Evolutionary conservation across 2,113 vertebrate species (phyloP), one percentile per base, ranked within the genome.

Genomic region (Rattus rattus): DNA sequence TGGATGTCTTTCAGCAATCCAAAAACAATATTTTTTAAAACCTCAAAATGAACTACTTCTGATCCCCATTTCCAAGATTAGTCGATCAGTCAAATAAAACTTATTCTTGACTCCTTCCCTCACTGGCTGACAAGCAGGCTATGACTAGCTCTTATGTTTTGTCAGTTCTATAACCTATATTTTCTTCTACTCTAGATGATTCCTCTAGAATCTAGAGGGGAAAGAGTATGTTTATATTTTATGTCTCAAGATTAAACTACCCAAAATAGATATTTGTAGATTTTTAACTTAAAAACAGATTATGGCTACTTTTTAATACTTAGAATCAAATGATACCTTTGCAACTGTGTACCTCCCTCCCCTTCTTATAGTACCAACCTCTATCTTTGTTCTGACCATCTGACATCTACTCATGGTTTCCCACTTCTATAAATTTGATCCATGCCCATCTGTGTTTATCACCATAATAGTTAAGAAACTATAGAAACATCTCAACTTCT

Each of bases 401-500:
- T 77, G 20, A 43, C 28, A 56, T 87, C 94, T 88, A 95, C 80
- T 63, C 43, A 88, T 33, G 81, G 75, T 94, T 80, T 90, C 36
- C 39, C 47, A 84, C 47, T 63, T 96, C 36, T 69, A 61, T 75
- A 49, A 88, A 95, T 73, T 91, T 92, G 36, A 83, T 54, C 17
- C 7, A 12, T 52, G n/a, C 80, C 43, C 36, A n/a, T 90, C 47
- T 79, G 49, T 83, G 47, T 91, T 90, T 84, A 88, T 79, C 61
- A 93, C 11, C 83, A 86, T 56, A 9, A 76, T 52, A 90, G 73
- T 76, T 89, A 91, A 95, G 36, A 95, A 91, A 93, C 22, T 36
- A 19, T 52, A 39, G 39, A 87, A 79, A 14, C 16, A 94, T 33
- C 63, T 92, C 22, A 65, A 10, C 7, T 49, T 90, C 33, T 94